Evolutionary conservation across 2,797 vertebrate species (phyloP).

Genomic region (Diglossa cyanea): DNA sequence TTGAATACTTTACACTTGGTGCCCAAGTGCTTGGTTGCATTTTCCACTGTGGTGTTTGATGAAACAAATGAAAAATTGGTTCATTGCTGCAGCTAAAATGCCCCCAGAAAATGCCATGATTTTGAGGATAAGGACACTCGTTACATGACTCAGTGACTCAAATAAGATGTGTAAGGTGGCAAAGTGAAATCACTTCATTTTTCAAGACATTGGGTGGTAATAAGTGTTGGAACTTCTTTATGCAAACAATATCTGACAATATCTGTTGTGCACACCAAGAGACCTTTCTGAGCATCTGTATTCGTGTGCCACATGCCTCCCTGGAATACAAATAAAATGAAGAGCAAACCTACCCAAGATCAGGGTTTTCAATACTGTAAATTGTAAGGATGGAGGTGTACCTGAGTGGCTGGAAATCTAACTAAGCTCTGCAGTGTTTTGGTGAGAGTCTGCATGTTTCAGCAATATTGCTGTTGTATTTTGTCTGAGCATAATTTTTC

Average conservation of each 20-base stretch:
- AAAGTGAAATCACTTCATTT: not conserved
- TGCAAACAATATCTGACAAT: not conserved
- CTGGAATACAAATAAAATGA: not conserved
- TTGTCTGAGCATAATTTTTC: not conserved
- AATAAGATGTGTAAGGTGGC: not conserved
- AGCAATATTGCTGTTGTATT: not conserved
- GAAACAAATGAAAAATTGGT: not conserved
- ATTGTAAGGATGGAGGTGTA: not conserved
- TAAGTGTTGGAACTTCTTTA: not conserved
- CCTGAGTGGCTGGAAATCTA: rapidly evolving
- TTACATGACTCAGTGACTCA: not conserved
- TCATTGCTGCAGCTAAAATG: not conserved
- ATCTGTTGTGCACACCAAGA: not conserved
- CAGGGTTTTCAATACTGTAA: not conserved
- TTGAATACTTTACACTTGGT: not conserved
- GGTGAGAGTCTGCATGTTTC: not conserved
- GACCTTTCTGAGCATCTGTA: not conserved
- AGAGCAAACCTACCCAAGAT: not conserved
- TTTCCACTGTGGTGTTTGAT: not conserved
- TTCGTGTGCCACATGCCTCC: not conserved
- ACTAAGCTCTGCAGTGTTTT: not conserved
- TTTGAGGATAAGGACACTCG: not conserved
- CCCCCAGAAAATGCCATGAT: not conserved
- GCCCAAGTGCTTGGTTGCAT: not conserved
- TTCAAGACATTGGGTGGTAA: not conserved